These are phyloP conservation scores for Byasa hedistus DNA, from an alignment of 2,888 invertebrate genomes.

Conservation along the genomic window DNA sequence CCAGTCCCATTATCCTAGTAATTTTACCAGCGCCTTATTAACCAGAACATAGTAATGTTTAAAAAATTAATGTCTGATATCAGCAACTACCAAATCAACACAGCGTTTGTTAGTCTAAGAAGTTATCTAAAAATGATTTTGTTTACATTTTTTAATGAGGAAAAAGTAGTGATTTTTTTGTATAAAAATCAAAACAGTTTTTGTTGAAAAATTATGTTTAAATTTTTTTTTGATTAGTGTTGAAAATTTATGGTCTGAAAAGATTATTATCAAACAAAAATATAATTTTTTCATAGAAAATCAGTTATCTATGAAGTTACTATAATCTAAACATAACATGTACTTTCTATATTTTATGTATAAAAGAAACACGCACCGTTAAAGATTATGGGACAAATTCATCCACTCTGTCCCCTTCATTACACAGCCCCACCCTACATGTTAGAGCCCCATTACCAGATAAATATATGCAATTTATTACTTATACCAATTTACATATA, in stretches of 20 bases:
- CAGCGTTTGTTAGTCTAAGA: background rate
- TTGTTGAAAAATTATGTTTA: no score
- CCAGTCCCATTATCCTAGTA: no score
- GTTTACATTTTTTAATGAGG: no score
- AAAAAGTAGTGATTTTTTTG: no score
- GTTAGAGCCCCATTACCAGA: constrained; percentile 69
- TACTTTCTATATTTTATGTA: background rate
- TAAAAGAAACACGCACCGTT: constrained; percentile 24
- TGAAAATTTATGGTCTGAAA: no score
- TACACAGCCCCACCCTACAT: constrained; percentile 52
- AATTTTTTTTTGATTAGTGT: no score
- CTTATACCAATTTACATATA: constrained; percentile 78
- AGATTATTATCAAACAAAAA: constrained; percentile 2
- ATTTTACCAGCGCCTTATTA: no score
- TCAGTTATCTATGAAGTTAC: background rate
- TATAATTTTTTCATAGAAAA: background rate
- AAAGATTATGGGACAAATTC: constrained; percentile 41
- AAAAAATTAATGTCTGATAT: no score
- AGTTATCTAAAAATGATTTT: background rate
- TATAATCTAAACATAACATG: background rate
- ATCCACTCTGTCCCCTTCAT: constrained; percentile 39
- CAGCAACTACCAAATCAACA: background rate
- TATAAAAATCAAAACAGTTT: no score
- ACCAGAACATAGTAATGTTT: no score
- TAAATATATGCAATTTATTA: constrained; percentile 79